Evolutionary conservation across 1,140 invertebrate genomes (phyloP).

Genomic region (Diachasmimorpha longicaudata): DNA sequence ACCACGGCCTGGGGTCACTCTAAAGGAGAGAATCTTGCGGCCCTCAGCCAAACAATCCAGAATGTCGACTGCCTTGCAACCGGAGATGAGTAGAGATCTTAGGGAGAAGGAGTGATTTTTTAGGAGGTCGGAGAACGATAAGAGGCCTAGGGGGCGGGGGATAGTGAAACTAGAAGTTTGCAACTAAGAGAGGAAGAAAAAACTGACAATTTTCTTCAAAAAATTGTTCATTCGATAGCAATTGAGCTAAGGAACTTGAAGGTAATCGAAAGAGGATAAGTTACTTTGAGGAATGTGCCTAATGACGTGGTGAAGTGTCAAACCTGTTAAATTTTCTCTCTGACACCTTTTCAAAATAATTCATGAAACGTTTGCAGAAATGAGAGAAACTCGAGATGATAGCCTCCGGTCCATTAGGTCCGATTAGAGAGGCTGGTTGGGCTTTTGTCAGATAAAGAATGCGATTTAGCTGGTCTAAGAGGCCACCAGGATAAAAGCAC

Average conservation of each 20-base stretch:
- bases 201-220: no score
- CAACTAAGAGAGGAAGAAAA: no score
- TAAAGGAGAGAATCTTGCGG: conserved; percentile 43
- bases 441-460: conserved; percentile 35
- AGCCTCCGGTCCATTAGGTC: conserved; percentile 13
- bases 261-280: no score
- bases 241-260: no score
- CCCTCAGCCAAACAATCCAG: conserved; percentile 54
- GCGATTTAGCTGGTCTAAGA: conserved; percentile 50
- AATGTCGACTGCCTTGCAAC: conserved; percentile 55
- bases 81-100: conserved; percentile 48
- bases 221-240: no score
- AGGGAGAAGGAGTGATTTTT: neutral
- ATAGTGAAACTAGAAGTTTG: no score
- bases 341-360: conserved; percentile 58
- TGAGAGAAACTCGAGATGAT: conserved; percentile 5
- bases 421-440: conserved; percentile 19
- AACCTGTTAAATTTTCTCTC: conserved; percentile 56
- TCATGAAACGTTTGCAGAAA: conserved; percentile 55
- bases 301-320: neutral
- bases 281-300: no score
- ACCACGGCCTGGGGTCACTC: conserved; percentile 34
- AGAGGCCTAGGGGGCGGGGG: no score
- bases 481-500: conserved; percentile 52
- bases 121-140: neutral